Percentiles rank a stretch among this genome's conserved stretches.
phyloP scores from a whole-genome alignment of 2,888 invertebrate species.

The Horisme vitalbata region DNA sequence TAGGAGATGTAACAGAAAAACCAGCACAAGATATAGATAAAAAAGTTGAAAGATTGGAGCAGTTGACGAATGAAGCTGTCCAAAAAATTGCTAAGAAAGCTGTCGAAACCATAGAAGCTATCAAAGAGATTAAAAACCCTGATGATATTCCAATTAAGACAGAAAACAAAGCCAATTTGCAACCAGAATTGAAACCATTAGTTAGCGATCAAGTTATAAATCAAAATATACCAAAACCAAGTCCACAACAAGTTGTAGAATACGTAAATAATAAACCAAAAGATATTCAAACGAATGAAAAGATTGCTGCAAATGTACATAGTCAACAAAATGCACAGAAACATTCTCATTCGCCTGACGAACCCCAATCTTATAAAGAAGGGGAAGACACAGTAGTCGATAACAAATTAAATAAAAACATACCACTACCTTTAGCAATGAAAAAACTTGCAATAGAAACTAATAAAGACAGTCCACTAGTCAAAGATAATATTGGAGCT shows the following conservation, averaged over 20 bases:
- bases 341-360: conserved; percentile 63
- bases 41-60: conserved; percentile 51
- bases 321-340: conserved; percentile 15
- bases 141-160: conserved; percentile 14
- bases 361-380: conserved; percentile 67
- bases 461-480: conserved; percentile 22
- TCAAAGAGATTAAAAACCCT: conserved; percentile 63
- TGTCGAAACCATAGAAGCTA: conserved; percentile 69
- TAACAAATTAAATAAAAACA: conserved; percentile 41
- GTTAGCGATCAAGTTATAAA: conserved; percentile 10
- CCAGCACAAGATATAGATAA: conserved; percentile 45
- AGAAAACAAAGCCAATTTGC: conserved; percentile 8
- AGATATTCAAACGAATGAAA: too few relatives aligned
- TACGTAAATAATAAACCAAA: conserved; percentile 20
- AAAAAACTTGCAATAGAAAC: conserved; percentile 27
- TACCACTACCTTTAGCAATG: conserved; percentile 55
- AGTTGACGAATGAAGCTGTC: conserved; percentile 63
- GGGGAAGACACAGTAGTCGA: conserved; percentile 54
- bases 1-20: conserved; percentile 67
- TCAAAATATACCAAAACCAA: conserved; percentile 9
- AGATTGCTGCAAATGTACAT: neutral
- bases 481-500: too few relatives aligned
- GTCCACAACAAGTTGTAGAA: conserved; percentile 14
- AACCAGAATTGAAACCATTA: conserved; percentile 6
- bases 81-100: conserved; percentile 77